phyloP scores from a whole-genome alignment of 1,140 invertebrate genomes.

The Bombus consobrinus region DNA sequence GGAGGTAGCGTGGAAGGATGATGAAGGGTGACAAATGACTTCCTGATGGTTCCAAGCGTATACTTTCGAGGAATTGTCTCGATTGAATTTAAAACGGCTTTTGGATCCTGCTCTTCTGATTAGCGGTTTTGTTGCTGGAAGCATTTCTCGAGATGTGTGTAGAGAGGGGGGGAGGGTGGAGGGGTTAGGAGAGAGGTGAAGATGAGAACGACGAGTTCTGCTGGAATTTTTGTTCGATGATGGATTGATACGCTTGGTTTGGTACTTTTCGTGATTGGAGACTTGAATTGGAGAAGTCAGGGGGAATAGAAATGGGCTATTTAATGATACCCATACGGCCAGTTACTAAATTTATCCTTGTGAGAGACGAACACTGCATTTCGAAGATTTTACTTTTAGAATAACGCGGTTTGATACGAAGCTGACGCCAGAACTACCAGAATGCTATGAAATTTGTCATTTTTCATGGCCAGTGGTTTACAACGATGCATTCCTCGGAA shows the following conservation, averaged over 20 bases:
- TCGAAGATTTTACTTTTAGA: not conserved
- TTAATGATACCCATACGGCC: not conserved
- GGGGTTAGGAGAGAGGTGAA: not conserved
- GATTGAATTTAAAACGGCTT: constrained; percentile 30
- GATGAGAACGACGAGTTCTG: no score
- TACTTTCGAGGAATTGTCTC: constrained; percentile 29
- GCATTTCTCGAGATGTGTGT: no score
- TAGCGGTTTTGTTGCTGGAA: not conserved
- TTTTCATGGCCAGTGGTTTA: not conserved
- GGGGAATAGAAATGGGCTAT: not conserved
- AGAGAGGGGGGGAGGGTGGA: accelerated
- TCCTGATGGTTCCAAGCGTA: constrained; percentile 16
- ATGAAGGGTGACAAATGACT: constrained; percentile 44
- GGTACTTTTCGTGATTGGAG: constrained; percentile 3
- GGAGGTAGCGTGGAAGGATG: constrained; percentile 19
- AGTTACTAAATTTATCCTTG: not conserved
- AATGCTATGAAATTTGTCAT: not conserved
- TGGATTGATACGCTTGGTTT: not conserved
- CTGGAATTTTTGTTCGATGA: not conserved
- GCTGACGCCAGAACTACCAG: no score
- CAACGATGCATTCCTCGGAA: no score
- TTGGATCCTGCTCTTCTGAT: not conserved
- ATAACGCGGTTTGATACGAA: not conserved
- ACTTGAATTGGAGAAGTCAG: not conserved
- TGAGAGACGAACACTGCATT: not conserved